Evolutionary conservation across 2,113 vertebrate genomes (phyloP).

Genomic region (Gasterosteus aculeatus): DNA sequence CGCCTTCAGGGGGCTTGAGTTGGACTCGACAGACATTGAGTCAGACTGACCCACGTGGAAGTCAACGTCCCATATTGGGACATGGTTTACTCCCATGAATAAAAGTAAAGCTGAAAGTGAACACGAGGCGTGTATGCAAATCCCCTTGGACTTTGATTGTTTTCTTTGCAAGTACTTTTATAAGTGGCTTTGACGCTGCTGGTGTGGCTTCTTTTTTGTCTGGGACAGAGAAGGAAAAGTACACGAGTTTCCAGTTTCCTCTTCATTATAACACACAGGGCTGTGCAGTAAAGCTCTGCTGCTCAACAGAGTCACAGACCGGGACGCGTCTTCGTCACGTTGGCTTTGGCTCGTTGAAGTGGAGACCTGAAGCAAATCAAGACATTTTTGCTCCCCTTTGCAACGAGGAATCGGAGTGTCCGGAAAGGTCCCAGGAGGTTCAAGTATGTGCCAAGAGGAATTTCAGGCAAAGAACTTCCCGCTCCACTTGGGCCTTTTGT

Average conservation of each 20-base stretch:
- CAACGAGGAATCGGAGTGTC: constrained; percentile 54
- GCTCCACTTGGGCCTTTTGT: constrained; percentile 53
- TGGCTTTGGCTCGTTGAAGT: constrained; percentile 36
- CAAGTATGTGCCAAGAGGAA: constrained; percentile 61
- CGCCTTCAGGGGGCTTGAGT: constrained; percentile 25
- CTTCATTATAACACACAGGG: constrained; percentile 19
- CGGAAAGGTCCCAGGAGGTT: constrained; percentile 52
- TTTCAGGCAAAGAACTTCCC: constrained; percentile 56
- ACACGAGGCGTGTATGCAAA: constrained; percentile 31
- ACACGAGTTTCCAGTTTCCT: constrained; percentile 54
- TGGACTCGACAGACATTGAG: constrained; percentile 33
- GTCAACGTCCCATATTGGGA: constrained; percentile 46
- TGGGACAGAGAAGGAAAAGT: constrained; percentile 33
- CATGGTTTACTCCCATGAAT: constrained; percentile 32
- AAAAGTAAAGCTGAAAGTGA: constrained; percentile 40
- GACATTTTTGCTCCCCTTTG: constrained; percentile 39
- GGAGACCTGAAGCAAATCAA: constrained; percentile 35
- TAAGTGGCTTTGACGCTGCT: constrained; percentile 18
- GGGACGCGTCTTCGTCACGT: constrained; percentile 41
- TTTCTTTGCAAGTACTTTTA: constrained; percentile 44
- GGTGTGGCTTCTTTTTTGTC: constrained; percentile 33
- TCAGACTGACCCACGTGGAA: constrained; percentile 46
- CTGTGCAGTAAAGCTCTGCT: constrained; percentile 15
- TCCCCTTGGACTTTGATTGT: constrained; percentile 42
- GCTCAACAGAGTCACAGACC: constrained; percentile 37